Base-by-base conservation (phyloP, 2,888 invertebrate genomes). In the Limenitis camilla region DNA sequence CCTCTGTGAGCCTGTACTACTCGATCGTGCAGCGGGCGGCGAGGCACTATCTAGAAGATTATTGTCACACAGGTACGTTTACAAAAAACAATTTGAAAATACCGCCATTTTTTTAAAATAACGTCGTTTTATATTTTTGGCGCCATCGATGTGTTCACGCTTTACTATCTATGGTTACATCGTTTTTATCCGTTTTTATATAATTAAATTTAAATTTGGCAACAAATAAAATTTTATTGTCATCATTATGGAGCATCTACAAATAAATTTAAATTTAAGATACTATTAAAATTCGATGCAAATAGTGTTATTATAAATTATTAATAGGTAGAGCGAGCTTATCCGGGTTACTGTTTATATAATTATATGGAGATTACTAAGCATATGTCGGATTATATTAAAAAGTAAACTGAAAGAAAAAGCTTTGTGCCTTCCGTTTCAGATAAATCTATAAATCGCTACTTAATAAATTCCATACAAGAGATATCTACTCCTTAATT, bases 1-100 rank as follows among this genome's bases (percentile, higher is more conserved):
- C 90, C 76, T 91, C 91, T 81, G 91, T 91, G 80, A 91, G 91
- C 84, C 81, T 91, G 68, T 91, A 91, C 81, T 91, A 91, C 83
- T 91, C 91, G 67, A 90, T 91, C 78, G 91, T 91, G 81, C 91
- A 91, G 82, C 89, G 91, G 67, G 90, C 91, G 61, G 91, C 91
- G 65, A 88, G 90, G 74, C 90, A 91, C 76, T 91, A 91, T 71
- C 77, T 91, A 68, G 91, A 91, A 88, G 91, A 91, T 74, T 91
- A 91, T 72, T 91, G 90, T 80, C 90, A 90, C 67, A 89, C 90
- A 78, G 91, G 91, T 91, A 78, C 83, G 88, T 40, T 11, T 30
- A n/a, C 11, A 11, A 32, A 33, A 10, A 11, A 32, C 30, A 19
- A 29, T 50, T 49, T 40, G 40, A 53, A 55, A 56, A 56, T 53